phyloP scores from a whole-genome alignment of 2,797 vertebrate genomes.

The Myotis vivesi region DNA sequence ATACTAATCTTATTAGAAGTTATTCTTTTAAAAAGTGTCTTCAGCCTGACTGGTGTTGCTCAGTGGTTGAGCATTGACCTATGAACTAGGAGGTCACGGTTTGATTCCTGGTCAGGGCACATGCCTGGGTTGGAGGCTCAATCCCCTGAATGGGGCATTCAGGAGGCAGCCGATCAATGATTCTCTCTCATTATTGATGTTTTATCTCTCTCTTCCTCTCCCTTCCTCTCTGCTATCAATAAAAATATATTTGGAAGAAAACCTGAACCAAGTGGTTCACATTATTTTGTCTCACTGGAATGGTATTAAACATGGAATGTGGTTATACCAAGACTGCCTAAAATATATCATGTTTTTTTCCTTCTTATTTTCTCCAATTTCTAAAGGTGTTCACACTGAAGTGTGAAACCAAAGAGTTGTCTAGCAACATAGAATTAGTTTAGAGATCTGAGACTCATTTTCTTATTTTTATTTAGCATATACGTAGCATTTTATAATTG shows the following conservation, averaged over 20 bases:
- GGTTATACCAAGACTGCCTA: not conserved
- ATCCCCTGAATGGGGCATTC: too few relatives aligned
- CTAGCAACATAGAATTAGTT: conserved; percentile 31
- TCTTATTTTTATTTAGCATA: conserved; percentile 49
- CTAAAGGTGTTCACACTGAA: not conserved
- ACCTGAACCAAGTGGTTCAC: not conserved
- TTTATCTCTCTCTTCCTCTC: too few relatives aligned
- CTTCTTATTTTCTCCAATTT: not conserved
- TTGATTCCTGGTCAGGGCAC: too few relatives aligned
- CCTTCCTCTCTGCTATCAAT: too few relatives aligned
- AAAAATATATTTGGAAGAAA: not conserved
- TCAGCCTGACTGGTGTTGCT: not conserved
- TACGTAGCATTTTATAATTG: conserved; percentile 53
- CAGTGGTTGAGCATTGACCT: too few relatives aligned
- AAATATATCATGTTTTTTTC: not conserved
- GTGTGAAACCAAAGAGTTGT: conserved; percentile 6
- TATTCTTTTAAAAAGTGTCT: conserved; percentile 5
- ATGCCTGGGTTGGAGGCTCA: too few relatives aligned
- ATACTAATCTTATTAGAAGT: conserved; percentile 21
- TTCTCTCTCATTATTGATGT: too few relatives aligned
- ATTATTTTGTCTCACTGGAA: not conserved
- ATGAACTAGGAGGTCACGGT: too few relatives aligned
- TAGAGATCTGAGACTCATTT: conserved; percentile 22
- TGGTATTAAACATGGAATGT: not conserved
- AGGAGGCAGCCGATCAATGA: too few relatives aligned